A percentile compares a stretch with the other conserved stretches of the same genome.
Evolutionary conservation across 2,888 invertebrate genomes (phyloP).

Genomic region (Flexamia atlantica): DNA sequence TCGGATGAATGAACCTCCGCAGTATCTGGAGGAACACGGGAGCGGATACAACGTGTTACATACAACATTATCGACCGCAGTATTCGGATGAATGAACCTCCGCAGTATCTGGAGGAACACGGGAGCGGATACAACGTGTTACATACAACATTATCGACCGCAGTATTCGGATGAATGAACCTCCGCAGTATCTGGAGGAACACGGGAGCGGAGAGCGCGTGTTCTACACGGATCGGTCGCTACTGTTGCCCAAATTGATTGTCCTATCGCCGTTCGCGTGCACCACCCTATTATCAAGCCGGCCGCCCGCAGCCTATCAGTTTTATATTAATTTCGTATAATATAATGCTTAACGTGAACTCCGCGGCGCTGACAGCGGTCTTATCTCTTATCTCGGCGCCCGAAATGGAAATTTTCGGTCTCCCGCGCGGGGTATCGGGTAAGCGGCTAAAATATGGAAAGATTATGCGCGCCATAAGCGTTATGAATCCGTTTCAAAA

Average conservation of each 20-base stretch:
- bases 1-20: neutral
- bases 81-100: too few relatives aligned
- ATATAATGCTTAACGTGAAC: slow-evolving; percentile 57
- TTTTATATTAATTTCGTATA: slow-evolving; percentile 62
- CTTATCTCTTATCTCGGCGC: slow-evolving; percentile 55
- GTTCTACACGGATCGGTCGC: slow-evolving; percentile 23
- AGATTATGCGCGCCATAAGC: slow-evolving; percentile 44
- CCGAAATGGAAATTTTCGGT: slow-evolving; percentile 52
- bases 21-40: neutral
- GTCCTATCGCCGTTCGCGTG: slow-evolving; percentile 26
- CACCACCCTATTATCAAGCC: neutral
- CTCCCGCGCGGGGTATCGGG: slow-evolving; percentile 23
- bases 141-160: neutral
- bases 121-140: too few relatives aligned
- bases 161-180: neutral
- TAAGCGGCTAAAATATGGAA: slow-evolving; percentile 34
- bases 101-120: too few relatives aligned
- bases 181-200: neutral
- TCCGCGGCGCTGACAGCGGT: slow-evolving; percentile 40
- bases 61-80: neutral
- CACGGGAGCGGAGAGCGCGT: slow-evolving; percentile 19
- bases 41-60: neutral
- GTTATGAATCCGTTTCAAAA: slow-evolving; percentile 17
- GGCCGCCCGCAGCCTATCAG: slow-evolving; percentile 47
- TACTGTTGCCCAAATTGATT: slow-evolving; percentile 50